phyloP scores from a whole-genome alignment of 1,140 invertebrate species.

The Drosophila triauraria region DNA sequence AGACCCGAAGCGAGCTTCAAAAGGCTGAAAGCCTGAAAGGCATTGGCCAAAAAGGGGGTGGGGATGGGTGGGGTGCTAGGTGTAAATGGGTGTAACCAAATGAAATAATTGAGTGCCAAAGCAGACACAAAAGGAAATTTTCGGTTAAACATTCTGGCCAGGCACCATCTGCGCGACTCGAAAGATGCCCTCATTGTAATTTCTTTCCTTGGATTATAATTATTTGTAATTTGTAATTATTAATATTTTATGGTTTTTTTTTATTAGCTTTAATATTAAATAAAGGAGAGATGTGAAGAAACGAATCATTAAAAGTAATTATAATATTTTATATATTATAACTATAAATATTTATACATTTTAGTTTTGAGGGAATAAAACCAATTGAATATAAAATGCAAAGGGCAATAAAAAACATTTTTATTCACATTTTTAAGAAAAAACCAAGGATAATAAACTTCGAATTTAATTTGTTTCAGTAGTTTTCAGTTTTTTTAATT shows the following conservation, averaged over 20 bases:
- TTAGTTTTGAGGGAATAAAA: too few species aligned
- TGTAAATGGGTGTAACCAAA: constrained; percentile 44
- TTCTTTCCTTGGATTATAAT: too few species aligned
- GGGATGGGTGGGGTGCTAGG: not conserved
- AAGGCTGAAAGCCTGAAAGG: constrained; percentile 34
- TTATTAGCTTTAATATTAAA: too few species aligned
- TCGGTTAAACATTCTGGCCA: not conserved
- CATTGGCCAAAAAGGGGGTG: not conserved
- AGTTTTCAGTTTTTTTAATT: too few species aligned
- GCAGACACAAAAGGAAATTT: constrained; percentile 37
- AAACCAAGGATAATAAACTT: too few species aligned
- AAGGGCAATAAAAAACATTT: not conserved
- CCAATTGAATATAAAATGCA: too few species aligned
- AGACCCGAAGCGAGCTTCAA: constrained; percentile 44
- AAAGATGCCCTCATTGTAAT: not conserved
- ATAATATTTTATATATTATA: too few species aligned
- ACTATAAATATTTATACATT: too few species aligned
- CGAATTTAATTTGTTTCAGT: too few species aligned
- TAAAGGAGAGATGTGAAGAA: too few species aligned
- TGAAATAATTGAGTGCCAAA: constrained; percentile 75
- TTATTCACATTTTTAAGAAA: not conserved
- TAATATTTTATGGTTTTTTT: not conserved
- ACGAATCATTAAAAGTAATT: too few species aligned
- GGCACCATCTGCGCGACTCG: not conserved
- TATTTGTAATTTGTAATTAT: not conserved